Conservation (phyloP, 2,113 vertebrate species). For the Aleadryas rufinucha region DNA sequence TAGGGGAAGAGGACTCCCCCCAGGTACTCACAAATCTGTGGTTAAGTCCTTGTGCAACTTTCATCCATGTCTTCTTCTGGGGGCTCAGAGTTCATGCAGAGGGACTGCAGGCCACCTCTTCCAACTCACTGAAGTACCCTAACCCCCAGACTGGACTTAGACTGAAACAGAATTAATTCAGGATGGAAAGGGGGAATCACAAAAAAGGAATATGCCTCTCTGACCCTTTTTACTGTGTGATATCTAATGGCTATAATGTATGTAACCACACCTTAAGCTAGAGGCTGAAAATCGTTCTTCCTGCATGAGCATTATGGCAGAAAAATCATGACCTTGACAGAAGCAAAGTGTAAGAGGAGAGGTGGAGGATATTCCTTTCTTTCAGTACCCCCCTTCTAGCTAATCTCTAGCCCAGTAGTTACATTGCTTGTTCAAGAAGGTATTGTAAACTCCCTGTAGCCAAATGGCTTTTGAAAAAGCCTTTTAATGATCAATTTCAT, state of each 20-base stretch:
- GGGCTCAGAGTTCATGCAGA: neutral
- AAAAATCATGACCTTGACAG: neutral
- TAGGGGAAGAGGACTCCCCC: neutral
- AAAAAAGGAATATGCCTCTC: neutral
- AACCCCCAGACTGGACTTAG: neutral
- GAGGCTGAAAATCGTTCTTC: neutral
- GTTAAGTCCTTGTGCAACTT: neutral
- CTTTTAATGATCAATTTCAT: neutral
- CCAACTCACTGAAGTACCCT: neutral
- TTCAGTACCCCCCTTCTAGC: neutral
- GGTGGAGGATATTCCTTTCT: neutral
- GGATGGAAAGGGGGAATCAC: neutral
- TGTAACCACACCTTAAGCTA: neutral
- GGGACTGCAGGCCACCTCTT: neutral
- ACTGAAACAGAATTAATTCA: neutral
- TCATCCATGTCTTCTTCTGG: neutral
- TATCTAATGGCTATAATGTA: neutral
- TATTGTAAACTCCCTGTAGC: neutral
- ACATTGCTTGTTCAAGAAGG: neutral
- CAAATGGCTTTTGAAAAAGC: neutral
- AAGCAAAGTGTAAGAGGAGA: neutral
- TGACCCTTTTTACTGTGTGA: neutral
- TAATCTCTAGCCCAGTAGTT: neutral
- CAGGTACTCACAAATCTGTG: neutral
- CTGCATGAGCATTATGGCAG: neutral